phyloP scores from a whole-genome alignment of 2,888 invertebrate species.

The Nineta flava region DNA sequence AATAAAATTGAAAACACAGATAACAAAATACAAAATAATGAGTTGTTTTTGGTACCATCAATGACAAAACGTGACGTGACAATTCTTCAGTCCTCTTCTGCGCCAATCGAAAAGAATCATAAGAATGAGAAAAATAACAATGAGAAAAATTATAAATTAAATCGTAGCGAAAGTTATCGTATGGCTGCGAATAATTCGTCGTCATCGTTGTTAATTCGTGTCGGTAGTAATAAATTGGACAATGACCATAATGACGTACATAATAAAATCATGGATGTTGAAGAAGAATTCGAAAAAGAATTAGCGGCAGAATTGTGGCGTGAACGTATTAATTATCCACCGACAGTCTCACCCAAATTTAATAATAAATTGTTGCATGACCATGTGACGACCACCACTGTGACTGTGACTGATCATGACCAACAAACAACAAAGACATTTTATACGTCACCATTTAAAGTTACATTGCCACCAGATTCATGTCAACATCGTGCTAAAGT shows the following conservation, averaged over 20 bases:
- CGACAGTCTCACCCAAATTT: slow-evolving; percentile 43
- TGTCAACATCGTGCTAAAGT: slow-evolving; percentile 46
- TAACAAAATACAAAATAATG: too few species aligned
- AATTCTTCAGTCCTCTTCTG: too few species aligned
- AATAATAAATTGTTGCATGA: slow-evolving; percentile 23
- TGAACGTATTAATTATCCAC: slow-evolving; percentile 54
- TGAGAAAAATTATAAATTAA: slow-evolving; percentile 44
- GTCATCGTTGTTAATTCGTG: background rate
- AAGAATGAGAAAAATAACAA: slow-evolving; percentile 14
- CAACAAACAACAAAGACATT: slow-evolving; percentile 18
- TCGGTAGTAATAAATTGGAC: background rate
- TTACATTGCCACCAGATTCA: slow-evolving; percentile 44
- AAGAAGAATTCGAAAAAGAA: slow-evolving; percentile 43
- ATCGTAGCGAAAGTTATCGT: slow-evolving; percentile 72
- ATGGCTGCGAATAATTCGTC: slow-evolving; percentile 55
- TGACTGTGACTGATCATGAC: background rate
- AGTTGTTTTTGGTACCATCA: slow-evolving; percentile 16
- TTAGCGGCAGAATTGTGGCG: slow-evolving; percentile 44
- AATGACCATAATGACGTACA: slow-evolving; percentile 11
- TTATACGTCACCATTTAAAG: slow-evolving; percentile 30
- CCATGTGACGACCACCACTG: slow-evolving; percentile 13
- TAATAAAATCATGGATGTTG: slow-evolving; percentile 10
- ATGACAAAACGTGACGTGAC: slow-evolving; percentile 18
- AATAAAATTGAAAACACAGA: background rate
- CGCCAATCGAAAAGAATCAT: too few species aligned